A percentile compares a stretch with the other conserved stretches of the same genome.
Conservation (phyloP, 37 sponge, comb jelly and placozoan genomes). For the Ephydatia muelleri region DNA sequence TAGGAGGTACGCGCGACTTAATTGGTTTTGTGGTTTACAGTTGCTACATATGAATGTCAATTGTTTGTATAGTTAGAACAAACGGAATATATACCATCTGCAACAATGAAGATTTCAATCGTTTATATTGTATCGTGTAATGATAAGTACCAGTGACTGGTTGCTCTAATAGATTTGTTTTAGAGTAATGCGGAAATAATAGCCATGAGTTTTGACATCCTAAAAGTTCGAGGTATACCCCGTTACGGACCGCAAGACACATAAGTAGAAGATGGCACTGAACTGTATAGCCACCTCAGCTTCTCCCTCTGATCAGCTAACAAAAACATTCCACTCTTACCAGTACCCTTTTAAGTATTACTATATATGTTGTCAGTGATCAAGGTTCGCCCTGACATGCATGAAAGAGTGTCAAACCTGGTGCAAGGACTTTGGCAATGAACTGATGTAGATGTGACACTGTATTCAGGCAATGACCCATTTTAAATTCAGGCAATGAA, state of each 20-base stretch:
- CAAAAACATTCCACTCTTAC: too few relatives aligned
- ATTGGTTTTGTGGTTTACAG: neutral
- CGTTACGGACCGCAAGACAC: slow-evolving; percentile 1
- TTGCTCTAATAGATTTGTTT: neutral
- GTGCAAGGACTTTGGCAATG: too few relatives aligned
- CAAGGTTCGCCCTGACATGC: too few relatives aligned
- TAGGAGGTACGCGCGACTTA: neutral
- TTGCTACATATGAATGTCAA: neutral
- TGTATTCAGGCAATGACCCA: too few relatives aligned
- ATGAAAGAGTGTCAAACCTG: too few relatives aligned
- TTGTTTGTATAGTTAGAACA: neutral
- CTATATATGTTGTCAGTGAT: too few relatives aligned
- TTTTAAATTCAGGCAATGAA: too few relatives aligned
- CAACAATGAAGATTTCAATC: neutral
- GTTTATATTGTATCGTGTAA: neutral
- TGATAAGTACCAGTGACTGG: neutral
- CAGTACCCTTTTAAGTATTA: too few relatives aligned
- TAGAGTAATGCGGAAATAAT: neutral
- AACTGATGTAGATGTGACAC: too few relatives aligned
- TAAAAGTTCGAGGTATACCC: neutral
- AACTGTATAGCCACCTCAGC: too few relatives aligned
- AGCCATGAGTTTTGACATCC: neutral
- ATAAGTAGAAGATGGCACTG: too few relatives aligned
- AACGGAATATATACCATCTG: slow-evolving; percentile 1
- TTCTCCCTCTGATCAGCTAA: too few relatives aligned